Evolutionary conservation across 1,140 invertebrate species (phyloP).

Genomic region (Monomorium pharaonis): DNA sequence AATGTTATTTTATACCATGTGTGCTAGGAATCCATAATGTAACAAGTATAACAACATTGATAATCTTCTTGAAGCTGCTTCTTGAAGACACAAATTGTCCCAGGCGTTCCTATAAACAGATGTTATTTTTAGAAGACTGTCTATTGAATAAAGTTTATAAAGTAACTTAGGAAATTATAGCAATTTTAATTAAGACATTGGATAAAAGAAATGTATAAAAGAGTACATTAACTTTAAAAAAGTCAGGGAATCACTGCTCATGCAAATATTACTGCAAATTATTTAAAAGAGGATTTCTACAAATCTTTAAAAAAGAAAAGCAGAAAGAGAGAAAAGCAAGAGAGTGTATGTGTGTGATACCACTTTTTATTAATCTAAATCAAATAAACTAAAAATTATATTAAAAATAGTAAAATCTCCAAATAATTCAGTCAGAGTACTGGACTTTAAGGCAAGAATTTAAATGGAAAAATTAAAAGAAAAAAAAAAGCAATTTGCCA

Average conservation of each 20-base stretch:
- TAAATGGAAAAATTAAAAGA: not conserved
- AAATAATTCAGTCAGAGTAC: not conserved
- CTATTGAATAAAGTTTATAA: not conserved
- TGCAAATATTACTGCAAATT: too few species aligned
- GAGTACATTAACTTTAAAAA: not conserved
- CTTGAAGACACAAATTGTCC: not conserved
- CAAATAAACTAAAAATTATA: not conserved
- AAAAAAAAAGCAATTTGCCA: not conserved
- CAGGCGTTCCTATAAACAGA: not conserved
- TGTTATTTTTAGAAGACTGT: not conserved
- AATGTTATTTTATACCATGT: conserved; percentile 21
- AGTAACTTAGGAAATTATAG: not conserved
- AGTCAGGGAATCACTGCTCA: not conserved
- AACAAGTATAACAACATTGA: not conserved
- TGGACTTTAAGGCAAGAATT: not conserved
- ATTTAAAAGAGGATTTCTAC: too few species aligned
- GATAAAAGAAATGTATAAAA: not conserved
- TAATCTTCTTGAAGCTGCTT: not conserved
- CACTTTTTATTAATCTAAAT: not conserved
- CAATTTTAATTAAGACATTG: not conserved
- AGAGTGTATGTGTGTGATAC: not conserved
- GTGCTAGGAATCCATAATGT: conserved; percentile 66
- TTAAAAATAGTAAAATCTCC: not conserved
- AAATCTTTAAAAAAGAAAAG: too few species aligned
- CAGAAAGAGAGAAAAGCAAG: too few species aligned